Percentiles rank a stretch among this genome's conserved stretches.
These are phyloP conservation scores for Fragum fragum DNA, from an alignment of 2,888 invertebrate genomes.

Conservation along the genomic window DNA sequence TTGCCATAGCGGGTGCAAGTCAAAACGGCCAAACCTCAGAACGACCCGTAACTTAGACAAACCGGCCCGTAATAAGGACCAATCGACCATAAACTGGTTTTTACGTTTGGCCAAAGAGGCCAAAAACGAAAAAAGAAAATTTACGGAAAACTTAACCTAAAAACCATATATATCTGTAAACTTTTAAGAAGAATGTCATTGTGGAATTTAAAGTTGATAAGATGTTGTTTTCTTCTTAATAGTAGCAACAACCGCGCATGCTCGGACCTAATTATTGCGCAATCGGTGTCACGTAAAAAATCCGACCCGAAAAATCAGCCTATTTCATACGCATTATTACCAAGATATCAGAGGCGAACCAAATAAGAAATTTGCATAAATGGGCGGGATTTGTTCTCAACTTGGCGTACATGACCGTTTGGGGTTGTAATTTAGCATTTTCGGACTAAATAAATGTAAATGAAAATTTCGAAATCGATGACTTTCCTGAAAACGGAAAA, in stretches of 20 bases:
- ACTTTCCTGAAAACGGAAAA: not conserved
- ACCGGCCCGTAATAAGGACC: no score
- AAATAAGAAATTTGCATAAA: slow-evolving; percentile 5
- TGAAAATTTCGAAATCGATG: not conserved
- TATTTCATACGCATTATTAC: slow-evolving; percentile 11
- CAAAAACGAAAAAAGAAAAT: no score
- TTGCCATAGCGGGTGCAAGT: no score
- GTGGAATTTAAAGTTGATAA: no score
- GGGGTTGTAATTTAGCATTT: not conserved
- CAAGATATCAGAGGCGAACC: not conserved
- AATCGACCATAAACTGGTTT: no score
- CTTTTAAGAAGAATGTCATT: no score
- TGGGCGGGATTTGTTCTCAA: not conserved
- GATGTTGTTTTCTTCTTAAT: no score
- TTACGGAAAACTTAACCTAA: no score
- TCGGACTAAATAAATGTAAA: not conserved
- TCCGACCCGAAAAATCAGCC: slow-evolving; percentile 20
- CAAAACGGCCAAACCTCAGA: no score
- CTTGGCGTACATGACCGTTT: slow-evolving; percentile 3
- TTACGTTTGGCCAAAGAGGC: no score
- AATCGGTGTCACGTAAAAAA: slow-evolving; percentile 2
- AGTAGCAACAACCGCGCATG: slow-evolving; percentile 28
- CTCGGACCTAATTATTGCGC: slow-evolving; percentile 3
- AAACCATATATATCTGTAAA: no score
- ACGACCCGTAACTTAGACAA: no score